These are phyloP conservation scores for Microdon myrmicae DNA, from an alignment of 2,888 invertebrate species.

Conservation along the genomic window DNA sequence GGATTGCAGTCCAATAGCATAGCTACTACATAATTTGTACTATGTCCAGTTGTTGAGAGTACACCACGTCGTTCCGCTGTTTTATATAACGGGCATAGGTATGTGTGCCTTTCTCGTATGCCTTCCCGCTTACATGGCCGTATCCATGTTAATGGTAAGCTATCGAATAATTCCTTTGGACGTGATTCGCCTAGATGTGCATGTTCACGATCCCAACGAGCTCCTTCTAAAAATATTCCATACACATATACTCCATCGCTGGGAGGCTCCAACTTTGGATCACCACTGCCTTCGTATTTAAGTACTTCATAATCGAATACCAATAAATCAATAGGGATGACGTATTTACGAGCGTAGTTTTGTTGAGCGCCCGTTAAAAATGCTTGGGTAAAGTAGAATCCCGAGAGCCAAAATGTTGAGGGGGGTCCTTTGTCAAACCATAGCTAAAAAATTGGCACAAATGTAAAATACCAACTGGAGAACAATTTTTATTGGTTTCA, in stretches of 20 bases:
- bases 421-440: slow-evolving; percentile 90
- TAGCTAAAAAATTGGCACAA: slow-evolving; percentile 54
- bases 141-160: slow-evolving; percentile 85
- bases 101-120: slow-evolving; percentile 72
- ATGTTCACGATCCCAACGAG: slow-evolving; percentile 80
- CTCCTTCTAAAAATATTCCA: slow-evolving; percentile 88
- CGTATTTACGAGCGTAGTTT: slow-evolving; percentile 91
- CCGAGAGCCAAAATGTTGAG: slow-evolving; percentile 87
- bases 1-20: slow-evolving; percentile 78
- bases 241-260: slow-evolving; percentile 80
- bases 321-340: slow-evolving; percentile 89
- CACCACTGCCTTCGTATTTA: slow-evolving; percentile 45
- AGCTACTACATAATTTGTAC: slow-evolving; percentile 91
- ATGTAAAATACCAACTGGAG: too few species aligned
- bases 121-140: slow-evolving; percentile 80
- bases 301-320: slow-evolving; percentile 82
- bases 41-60: slow-evolving; percentile 92
- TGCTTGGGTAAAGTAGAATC: slow-evolving; percentile 95
- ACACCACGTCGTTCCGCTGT: slow-evolving; percentile 87
- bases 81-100: slow-evolving; percentile 90
- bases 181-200: slow-evolving; percentile 80
- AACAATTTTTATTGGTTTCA: slow-evolving; percentile 6
- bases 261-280: slow-evolving; percentile 64
- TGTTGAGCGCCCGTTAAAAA: slow-evolving; percentile 94
- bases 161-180: slow-evolving; percentile 86